A percentile compares a stretch with the other conserved stretches of the same genome.
Evolutionary conservation across 2,797 vertebrate species (phyloP).

Genomic region (Neomorphus geoffroyi): DNA sequence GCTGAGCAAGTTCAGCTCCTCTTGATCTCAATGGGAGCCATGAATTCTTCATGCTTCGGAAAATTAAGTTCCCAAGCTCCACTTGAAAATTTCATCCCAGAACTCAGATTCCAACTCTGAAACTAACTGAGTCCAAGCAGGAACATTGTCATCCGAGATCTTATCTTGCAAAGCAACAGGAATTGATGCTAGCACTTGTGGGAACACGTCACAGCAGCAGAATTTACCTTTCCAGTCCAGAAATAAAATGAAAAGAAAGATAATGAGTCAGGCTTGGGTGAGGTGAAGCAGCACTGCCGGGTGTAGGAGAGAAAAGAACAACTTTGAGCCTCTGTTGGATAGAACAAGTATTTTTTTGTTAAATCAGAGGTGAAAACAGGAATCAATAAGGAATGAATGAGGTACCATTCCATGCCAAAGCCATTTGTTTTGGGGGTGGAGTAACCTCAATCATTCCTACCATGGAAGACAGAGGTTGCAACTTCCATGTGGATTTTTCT

Average conservation of each 20-base stretch:
- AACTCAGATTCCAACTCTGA: neutral
- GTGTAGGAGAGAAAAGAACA: neutral
- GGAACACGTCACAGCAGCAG: neutral
- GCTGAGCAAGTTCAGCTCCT: neutral
- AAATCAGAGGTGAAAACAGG: neutral
- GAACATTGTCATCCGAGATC: neutral
- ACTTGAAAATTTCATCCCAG: neutral
- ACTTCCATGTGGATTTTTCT: slow-evolving; percentile 46
- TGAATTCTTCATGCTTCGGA: neutral
- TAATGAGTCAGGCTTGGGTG: neutral
- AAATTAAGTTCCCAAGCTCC: neutral
- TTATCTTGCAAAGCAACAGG: neutral
- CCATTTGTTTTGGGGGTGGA: neutral
- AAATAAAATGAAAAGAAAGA: neutral
- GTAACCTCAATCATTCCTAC: slow-evolving; percentile 16
- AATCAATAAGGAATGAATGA: neutral
- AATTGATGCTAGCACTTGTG: neutral
- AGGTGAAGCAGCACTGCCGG: neutral
- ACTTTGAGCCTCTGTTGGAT: neutral
- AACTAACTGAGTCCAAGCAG: neutral
- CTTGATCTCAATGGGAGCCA: neutral
- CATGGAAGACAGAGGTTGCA: slow-evolving; percentile 26
- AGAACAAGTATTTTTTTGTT: neutral
- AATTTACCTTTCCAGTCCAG: neutral
- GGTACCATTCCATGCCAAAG: neutral